Percentiles rank a stretch among this genome's conserved stretches.
Evolutionary conservation across 2,113 vertebrate species (phyloP).

Genomic region (Sander lucioperca): DNA sequence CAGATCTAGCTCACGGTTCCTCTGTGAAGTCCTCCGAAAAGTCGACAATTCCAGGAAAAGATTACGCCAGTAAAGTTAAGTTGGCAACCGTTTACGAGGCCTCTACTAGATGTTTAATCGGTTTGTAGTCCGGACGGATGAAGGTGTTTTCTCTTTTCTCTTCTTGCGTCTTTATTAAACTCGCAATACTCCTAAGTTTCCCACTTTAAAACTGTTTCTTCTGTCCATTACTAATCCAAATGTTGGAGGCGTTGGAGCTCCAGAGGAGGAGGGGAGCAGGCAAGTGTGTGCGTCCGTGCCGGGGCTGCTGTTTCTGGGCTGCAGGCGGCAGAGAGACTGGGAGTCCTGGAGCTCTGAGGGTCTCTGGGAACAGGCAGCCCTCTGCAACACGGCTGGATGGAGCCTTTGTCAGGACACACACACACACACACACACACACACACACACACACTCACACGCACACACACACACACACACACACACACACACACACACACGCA

Average conservation of each 20-base stretch:
- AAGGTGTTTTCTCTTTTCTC: constrained; percentile 5
- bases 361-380: constrained; percentile 76
- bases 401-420: constrained; percentile 70
- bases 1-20: neutral
- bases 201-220: constrained; percentile 16
- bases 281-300: constrained; percentile 13
- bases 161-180: constrained; percentile 15
- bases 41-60: neutral
- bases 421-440: constrained; percentile 29
- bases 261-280: constrained; percentile 27
- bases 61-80: neutral
- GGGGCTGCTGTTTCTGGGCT: constrained; percentile 59
- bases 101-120: neutral
- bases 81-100: neutral
- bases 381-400: constrained; percentile 78
- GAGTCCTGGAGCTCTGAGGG: constrained; percentile 68
- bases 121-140: constrained; percentile 21
- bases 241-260: constrained; percentile 19
- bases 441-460: constrained; percentile 13
- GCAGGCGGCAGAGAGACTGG: constrained; percentile 60
- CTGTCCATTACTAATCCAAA: constrained; percentile 33
- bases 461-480: constrained; percentile 14
- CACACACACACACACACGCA: constrained; percentile 43
- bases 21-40: neutral
- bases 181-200: neutral